A percentile compares a stretch with the other conserved stretches of the same genome.
Evolutionary conservation across 2,113 vertebrate species (phyloP).

Genomic region (Onychostruthus taczanowskii): DNA sequence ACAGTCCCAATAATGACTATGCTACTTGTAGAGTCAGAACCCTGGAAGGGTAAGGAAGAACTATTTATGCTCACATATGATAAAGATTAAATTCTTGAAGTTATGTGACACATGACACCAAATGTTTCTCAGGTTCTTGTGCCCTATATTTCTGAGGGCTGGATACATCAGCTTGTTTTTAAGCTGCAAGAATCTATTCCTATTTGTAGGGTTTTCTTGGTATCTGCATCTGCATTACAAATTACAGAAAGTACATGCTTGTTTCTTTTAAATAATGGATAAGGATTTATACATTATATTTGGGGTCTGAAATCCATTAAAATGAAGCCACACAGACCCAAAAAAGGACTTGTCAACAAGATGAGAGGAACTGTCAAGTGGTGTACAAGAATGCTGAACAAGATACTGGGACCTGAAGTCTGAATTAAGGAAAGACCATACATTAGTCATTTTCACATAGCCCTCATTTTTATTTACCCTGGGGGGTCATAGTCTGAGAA

Average conservation of each 20-base stretch:
- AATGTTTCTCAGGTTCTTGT: not conserved
- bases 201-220: not conserved
- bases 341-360: not conserved
- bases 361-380: slow-evolving; percentile 45
- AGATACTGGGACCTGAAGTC: not conserved
- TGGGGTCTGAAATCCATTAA: slow-evolving; percentile 39
- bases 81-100: not conserved
- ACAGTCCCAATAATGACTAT: not conserved
- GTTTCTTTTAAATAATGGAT: slow-evolving; percentile 64
- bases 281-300: slow-evolving; percentile 16
- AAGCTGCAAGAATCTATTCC: not conserved
- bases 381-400: slow-evolving; percentile 37
- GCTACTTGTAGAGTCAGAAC: not conserved
- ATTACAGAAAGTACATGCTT: slow-evolving; percentile 3
- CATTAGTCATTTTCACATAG: not conserved
- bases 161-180: not conserved
- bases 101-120: not conserved
- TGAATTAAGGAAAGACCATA: not conserved
- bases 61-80: not conserved
- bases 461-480: slow-evolving; percentile 64
- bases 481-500: not conserved
- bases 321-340: not conserved
- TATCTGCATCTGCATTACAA: not conserved
- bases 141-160: not conserved
- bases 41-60: not conserved